Conservation (phyloP, 2,797 vertebrate genomes). For the Vultur gryphus region DNA sequence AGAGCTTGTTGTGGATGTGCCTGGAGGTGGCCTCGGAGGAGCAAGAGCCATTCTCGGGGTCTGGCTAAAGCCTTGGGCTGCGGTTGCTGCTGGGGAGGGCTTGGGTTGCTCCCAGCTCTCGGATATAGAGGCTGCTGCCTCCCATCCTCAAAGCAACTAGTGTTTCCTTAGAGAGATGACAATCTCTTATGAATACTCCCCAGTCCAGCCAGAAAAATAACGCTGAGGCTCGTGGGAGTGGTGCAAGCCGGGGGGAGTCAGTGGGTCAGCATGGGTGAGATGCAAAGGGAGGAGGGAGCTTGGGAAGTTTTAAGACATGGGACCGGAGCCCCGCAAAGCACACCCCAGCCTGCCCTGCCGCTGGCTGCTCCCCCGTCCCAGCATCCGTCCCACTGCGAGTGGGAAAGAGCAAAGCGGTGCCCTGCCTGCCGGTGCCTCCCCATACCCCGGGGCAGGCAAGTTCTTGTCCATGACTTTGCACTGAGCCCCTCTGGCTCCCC, state of each 20-base stretch:
- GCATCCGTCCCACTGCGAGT: fast-evolving
- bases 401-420: background rate
- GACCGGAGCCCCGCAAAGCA: fast-evolving
- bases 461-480: fast-evolving
- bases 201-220: background rate
- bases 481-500: background rate
- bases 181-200: background rate
- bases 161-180: background rate
- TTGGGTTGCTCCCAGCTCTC: background rate
- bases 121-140: background rate
- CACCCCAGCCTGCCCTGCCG: background rate
- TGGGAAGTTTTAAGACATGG: fast-evolving
- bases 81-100: background rate
- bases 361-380: fast-evolving
- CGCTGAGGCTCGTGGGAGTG: background rate
- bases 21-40: background rate
- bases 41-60: background rate
- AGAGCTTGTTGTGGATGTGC: fast-evolving
- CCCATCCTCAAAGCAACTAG: conserved; percentile 7
- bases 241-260: background rate
- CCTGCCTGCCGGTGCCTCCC: background rate
- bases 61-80: background rate
- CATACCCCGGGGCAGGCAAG: background rate
- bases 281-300: background rate
- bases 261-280: background rate